A percentile compares a stretch with the other conserved stretches of the same genome.
These are phyloP conservation scores for Pseudobourletiella spinata DNA, from an alignment of 1,140 invertebrate genomes.

Conservation along the genomic window DNA sequence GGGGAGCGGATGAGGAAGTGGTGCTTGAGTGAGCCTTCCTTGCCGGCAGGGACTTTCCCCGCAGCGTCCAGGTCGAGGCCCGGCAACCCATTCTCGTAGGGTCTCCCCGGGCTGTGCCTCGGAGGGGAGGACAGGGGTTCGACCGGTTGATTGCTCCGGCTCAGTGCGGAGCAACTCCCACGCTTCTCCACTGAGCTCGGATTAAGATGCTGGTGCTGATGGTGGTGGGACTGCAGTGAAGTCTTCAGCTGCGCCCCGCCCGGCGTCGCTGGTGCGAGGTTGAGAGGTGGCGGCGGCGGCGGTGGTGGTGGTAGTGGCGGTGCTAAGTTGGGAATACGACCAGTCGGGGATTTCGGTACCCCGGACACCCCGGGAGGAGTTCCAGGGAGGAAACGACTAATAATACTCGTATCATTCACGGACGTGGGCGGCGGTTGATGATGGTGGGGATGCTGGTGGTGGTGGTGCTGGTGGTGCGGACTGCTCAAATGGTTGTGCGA, in stretches of 20 bases:
- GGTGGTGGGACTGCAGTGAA: not conserved
- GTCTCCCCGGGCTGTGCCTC: too few relatives aligned
- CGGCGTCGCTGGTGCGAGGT: too few relatives aligned
- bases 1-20: conserved; percentile 25
- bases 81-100: not conserved
- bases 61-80: not conserved
- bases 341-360: too few relatives aligned
- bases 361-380: conserved; percentile 14
- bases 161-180: too few relatives aligned
- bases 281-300: too few relatives aligned
- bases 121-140: too few relatives aligned
- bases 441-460: not conserved
- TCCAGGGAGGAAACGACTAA: conserved; percentile 12
- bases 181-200: too few relatives aligned
- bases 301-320: too few relatives aligned
- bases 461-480: conserved; percentile 4
- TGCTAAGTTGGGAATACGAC: too few relatives aligned
- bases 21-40: conserved; percentile 23
- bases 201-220: not conserved
- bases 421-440: too few relatives aligned
- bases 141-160: too few relatives aligned
- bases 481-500: conserved; percentile 13
- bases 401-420: too few relatives aligned
- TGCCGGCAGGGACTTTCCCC: not conserved
- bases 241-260: not conserved